Percentiles rank a stretch among this genome's conserved stretches.
phyloP scores from a whole-genome alignment of 2,113 vertebrate genomes.

The Calyptomena viridis region DNA sequence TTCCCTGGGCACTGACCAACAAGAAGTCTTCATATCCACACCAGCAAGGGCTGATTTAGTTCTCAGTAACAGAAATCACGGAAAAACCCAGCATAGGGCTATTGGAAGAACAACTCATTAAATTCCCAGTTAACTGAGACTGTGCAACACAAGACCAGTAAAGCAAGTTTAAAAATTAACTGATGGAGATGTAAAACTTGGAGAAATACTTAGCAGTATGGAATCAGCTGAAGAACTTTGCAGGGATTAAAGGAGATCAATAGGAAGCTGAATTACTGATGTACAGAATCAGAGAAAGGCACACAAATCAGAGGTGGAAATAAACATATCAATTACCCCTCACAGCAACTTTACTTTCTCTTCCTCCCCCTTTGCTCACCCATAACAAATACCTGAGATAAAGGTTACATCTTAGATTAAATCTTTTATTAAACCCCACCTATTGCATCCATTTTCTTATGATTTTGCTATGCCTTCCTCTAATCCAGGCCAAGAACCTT shows the following conservation, averaged over 20 bases:
- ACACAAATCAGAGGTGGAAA: not conserved
- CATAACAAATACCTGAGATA: not conserved
- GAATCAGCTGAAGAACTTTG: not conserved
- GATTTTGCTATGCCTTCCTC: not conserved
- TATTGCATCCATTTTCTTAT: not conserved
- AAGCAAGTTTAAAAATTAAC: not conserved
- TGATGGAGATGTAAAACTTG: not conserved
- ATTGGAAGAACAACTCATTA: not conserved
- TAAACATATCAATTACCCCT: not conserved
- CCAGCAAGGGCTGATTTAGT: not conserved
- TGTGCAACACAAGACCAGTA: not conserved
- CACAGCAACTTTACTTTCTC: not conserved
- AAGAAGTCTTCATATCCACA: not conserved
- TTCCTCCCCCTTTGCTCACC: not conserved
- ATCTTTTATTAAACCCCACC: slow-evolving; percentile 22
- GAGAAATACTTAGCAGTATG: not conserved
- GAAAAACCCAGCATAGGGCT: not conserved
- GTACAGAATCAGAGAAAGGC: not conserved
- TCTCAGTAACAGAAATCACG: not conserved
- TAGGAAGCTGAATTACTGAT: not conserved
- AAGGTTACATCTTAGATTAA: slow-evolving; percentile 17
- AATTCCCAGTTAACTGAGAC: not conserved
- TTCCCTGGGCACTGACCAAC: not conserved
- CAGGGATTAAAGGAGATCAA: not conserved
- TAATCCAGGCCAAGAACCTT: not conserved